phyloP scores from a whole-genome alignment of 2,888 invertebrate genomes.

The Zeuzera pyrina region DNA sequence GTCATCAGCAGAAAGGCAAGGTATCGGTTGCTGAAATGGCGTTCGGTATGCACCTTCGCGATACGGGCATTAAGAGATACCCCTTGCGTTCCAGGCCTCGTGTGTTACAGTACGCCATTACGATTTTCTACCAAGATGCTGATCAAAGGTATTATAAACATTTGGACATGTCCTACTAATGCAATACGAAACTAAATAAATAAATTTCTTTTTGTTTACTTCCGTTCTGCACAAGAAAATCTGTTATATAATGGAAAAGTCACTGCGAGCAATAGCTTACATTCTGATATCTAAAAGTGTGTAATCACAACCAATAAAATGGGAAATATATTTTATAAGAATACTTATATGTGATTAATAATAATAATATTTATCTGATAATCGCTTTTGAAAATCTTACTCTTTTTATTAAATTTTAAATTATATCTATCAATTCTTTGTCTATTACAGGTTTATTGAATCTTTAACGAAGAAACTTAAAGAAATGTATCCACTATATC shows the following conservation, averaged over 20 bases:
- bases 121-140: slow-evolving; percentile 86
- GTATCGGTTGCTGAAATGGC: slow-evolving; percentile 90
- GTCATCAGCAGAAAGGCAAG: slow-evolving; percentile 87
- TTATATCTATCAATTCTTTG: not conserved
- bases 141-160: slow-evolving; percentile 86
- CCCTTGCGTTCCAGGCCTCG: slow-evolving; percentile 88
- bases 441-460: slow-evolving; percentile 78
- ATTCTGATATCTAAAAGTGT: too few species aligned
- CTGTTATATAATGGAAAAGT: too few species aligned
- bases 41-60: slow-evolving; percentile 92
- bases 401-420: too few species aligned
- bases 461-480: slow-evolving; percentile 80
- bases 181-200: too few species aligned
- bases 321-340: too few species aligned
- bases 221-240: too few species aligned
- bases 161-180: slow-evolving; percentile 17
- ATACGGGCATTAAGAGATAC: slow-evolving; percentile 92
- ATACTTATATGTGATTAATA: too few species aligned
- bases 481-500: slow-evolving; percentile 82
- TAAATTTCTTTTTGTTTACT: too few species aligned
- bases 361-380: not conserved
- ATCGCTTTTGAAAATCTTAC: too few species aligned
- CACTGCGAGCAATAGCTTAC: too few species aligned
- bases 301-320: too few species aligned
- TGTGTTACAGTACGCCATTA: slow-evolving; percentile 91